phyloP scores from a whole-genome alignment of 1,140 invertebrate genomes.

The Hermetia illucens region DNA sequence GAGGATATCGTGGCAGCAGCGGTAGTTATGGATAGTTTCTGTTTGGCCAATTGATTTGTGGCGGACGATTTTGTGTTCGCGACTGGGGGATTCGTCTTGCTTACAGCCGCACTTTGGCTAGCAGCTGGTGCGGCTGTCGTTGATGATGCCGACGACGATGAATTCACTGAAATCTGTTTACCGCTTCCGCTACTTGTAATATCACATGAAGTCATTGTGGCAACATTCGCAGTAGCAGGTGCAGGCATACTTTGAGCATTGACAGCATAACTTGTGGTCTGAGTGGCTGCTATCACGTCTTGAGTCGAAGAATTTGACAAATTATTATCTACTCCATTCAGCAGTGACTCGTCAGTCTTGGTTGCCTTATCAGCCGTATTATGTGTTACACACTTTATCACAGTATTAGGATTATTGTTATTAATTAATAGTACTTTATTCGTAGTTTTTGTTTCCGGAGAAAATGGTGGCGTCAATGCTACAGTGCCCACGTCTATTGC shows the following conservation, averaged over 20 bases:
- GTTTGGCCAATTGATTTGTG: too few species aligned
- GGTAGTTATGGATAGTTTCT: conserved; percentile 1
- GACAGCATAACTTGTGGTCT: not conserved
- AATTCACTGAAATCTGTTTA: not conserved
- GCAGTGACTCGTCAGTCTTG: conserved; percentile 33
- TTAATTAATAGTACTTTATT: not conserved
- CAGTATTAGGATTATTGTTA: conserved; percentile 12
- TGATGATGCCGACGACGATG: not conserved
- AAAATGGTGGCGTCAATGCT: conserved; percentile 41
- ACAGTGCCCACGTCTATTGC: conserved; percentile 32
- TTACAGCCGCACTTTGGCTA: too few species aligned
- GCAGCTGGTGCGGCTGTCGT: not conserved
- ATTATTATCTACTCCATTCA: conserved; percentile 20
- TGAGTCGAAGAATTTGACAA: conserved; percentile 17
- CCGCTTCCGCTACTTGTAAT: conserved; percentile 10
- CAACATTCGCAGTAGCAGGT: conserved; percentile 29
- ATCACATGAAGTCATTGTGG: conserved; percentile 31
- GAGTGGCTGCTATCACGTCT: not conserved
- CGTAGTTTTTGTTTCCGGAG: conserved; percentile 34
- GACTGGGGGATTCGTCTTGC: too few species aligned
- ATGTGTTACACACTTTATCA: conserved; percentile 31
- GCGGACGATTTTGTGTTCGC: too few species aligned
- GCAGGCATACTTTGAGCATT: not conserved
- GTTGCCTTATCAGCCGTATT: conserved; percentile 38
- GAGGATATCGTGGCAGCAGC: conserved; percentile 1